Evolutionary conservation across 2,113 vertebrate species (phyloP).

Genomic region (Penelope pileata): DNA sequence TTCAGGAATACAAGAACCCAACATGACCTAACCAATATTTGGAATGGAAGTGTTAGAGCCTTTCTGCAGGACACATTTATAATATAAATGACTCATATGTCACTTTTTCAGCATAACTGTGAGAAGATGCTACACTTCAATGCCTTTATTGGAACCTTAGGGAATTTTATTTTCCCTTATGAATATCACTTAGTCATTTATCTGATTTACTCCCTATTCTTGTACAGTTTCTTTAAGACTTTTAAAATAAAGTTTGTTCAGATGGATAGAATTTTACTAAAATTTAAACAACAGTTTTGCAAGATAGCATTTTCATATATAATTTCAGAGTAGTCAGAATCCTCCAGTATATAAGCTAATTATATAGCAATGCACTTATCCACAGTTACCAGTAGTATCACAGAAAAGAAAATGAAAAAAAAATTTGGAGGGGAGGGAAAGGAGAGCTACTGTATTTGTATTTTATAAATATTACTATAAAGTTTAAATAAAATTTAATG

Average conservation of each 20-base stretch:
- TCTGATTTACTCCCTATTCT: not conserved
- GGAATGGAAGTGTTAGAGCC: not conserved
- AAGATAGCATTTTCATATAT: not conserved
- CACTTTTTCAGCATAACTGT: not conserved
- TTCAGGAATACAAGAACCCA: not conserved
- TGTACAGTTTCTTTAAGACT: not conserved
- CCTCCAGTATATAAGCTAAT: not conserved
- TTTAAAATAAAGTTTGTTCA: not conserved
- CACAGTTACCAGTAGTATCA: not conserved
- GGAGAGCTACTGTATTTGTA: not conserved
- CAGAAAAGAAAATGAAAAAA: not conserved
- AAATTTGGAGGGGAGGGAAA: not conserved
- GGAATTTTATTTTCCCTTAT: not conserved
- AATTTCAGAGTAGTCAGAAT: not conserved
- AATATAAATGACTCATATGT: conserved; percentile 3
- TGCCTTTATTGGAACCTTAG: not conserved
- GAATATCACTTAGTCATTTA: not conserved
- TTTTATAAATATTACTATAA: not conserved
- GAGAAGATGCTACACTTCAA: not conserved
- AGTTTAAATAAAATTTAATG: not conserved
- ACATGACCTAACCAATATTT: not conserved
- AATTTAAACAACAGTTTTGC: not conserved
- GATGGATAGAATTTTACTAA: not conserved
- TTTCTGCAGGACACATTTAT: not conserved
- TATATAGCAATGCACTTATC: not conserved